These are phyloP conservation scores for Itoplectis maculator DNA, from an alignment of 2,888 invertebrate species.

Conservation along the genomic window DNA sequence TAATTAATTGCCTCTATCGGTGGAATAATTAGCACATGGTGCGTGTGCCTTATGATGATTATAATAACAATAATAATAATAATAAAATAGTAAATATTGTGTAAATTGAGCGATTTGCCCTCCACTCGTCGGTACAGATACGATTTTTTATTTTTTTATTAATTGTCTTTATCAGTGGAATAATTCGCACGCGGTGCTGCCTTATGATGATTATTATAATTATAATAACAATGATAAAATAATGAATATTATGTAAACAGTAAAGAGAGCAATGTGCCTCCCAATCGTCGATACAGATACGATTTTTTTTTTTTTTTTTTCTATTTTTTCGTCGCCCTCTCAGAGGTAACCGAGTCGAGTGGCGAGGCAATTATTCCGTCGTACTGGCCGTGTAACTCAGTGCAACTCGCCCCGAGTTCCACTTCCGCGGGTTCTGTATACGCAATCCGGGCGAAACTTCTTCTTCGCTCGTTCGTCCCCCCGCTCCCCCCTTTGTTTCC, in stretches of 20 bases:
- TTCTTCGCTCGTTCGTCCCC: not conserved
- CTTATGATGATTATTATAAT: too few species aligned
- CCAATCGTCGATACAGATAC: not conserved
- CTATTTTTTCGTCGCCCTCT: not conserved
- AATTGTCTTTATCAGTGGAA: slow-evolving; percentile 51
- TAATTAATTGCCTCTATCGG: slow-evolving; percentile 55
- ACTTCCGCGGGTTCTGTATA: slow-evolving; percentile 57
- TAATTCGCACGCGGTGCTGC: slow-evolving; percentile 58
- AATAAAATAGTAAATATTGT: too few species aligned
- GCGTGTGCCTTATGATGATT: slow-evolving; percentile 26
- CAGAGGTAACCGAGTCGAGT: not conserved
- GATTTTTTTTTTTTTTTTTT: not conserved
- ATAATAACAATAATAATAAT: too few species aligned
- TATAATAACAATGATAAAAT: not conserved
- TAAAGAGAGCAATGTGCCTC: not conserved
- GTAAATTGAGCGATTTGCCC: too few species aligned
- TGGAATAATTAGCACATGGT: slow-evolving; percentile 56
- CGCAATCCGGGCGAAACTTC: slow-evolving; percentile 42
- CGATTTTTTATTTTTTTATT: too few species aligned
- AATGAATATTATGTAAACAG: too few species aligned
- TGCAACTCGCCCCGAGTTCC: slow-evolving; percentile 67
- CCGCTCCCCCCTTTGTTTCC: slow-evolving; percentile 33
- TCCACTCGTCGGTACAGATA: too few species aligned
- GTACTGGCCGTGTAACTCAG: slow-evolving; percentile 60
- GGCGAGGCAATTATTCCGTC: slow-evolving; percentile 49